Evolutionary conservation across 2,888 invertebrate genomes (phyloP).

Genomic region (Agrilus cyanescens): DNA sequence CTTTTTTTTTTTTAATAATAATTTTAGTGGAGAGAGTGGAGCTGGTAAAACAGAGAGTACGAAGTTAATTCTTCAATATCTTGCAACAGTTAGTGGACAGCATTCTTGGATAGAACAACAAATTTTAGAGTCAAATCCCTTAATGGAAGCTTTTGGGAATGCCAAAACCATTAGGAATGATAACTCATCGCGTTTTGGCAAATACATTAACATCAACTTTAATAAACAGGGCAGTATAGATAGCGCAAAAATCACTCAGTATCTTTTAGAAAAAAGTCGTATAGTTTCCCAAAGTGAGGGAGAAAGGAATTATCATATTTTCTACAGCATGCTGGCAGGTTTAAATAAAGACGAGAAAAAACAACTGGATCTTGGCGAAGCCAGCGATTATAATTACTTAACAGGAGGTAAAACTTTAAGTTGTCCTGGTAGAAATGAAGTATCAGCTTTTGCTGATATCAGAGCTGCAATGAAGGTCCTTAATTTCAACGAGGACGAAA

Average conservation of each 20-base stretch:
- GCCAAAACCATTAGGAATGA: constrained; percentile 93
- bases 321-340: constrained; percentile 83
- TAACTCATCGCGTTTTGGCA: constrained; percentile 92
- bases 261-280: constrained; percentile 86
- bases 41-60: constrained; percentile 96
- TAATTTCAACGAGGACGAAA: constrained; percentile 73
- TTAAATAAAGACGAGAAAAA: constrained; percentile 67
- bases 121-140: constrained; percentile 92
- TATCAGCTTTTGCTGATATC: constrained; percentile 76
- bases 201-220: constrained; percentile 87
- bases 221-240: constrained; percentile 64
- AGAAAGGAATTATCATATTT: constrained; percentile 92
- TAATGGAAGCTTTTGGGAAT: constrained; percentile 94
- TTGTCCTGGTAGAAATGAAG: constrained; percentile 76
- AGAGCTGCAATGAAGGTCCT: constrained; percentile 87
- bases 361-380: constrained; percentile 59
- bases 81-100: constrained; percentile 87
- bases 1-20: not conserved
- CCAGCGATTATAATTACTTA: constrained; percentile 69
- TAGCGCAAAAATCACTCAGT: constrained; percentile 90
- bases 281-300: constrained; percentile 81
- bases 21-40: constrained; percentile 81
- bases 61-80: constrained; percentile 83
- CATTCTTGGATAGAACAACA: constrained; percentile 98
- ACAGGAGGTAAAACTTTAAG: constrained; percentile 64